Base-by-base conservation (phyloP, 2,888 invertebrate genomes). In the Nebria brevicollis region DNA sequence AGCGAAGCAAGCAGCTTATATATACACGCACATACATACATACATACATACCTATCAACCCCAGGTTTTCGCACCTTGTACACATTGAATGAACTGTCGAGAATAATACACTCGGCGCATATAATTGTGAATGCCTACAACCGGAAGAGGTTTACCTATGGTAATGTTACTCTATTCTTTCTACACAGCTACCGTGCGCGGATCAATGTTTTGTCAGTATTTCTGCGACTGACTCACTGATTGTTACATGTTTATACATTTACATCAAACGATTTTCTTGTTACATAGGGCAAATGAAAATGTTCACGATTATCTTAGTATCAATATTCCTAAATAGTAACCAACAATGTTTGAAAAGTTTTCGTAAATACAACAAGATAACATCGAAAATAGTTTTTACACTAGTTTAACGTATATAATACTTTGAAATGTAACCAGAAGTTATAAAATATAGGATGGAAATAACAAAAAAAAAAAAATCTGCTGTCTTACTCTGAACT, bases 31-130 rank as follows among this genome's bases (percentile, higher is more conserved):
- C 54, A 54, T 34, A 34, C 34, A 34, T 34, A 34, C 34, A 54
- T 13, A 70, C 72, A 75, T 87, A 88, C 34, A 88, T 88, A 84
- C 88, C 86, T 75, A 70, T 41, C 54, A n/a, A 54, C 66, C 54
- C 66, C 64, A 64, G 76, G n/a, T 54, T 54, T 77, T 77, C 77
- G 77, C 77, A 77, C 77, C 79, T 74, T 72, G 64, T 25, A 26
- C 10, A 65, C 75, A 75, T 20, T 79, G 43, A 79, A 79, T 79
- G 79, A 79, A 79, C 75, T 79, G 34, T 34, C 34, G 34, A 34
- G 76, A 43, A 70, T 77, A 70, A 34, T 54, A 54, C 54, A 66
- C 25, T 42, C 68, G 74, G 73, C 72, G 66, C 72, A 78, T 78
- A 78, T 15, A 34, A 25, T 20, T 25, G 70, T 26, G n/a, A 70